Evolutionary conservation across 1,140 invertebrate genomes (phyloP).

Genomic region (Dinoponera quadriceps): DNA sequence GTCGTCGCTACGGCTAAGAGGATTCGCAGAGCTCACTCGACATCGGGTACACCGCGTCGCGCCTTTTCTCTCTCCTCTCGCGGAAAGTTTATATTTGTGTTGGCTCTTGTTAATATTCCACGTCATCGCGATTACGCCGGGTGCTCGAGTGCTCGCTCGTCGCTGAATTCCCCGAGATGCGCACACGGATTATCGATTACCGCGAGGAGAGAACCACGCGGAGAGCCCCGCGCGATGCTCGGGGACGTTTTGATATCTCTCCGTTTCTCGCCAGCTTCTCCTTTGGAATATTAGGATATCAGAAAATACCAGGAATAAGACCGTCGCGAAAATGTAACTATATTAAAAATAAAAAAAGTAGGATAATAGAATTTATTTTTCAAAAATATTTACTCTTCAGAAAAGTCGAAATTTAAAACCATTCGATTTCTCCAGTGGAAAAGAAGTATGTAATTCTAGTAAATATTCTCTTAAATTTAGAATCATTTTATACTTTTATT

Average conservation of each 20-base stretch:
- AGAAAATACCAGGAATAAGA: too few relatives aligned
- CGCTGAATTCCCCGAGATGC: constrained; percentile 1
- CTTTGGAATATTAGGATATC: too few relatives aligned
- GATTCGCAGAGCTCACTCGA: background rate
- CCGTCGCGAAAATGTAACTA: too few relatives aligned
- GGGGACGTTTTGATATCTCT: background rate
- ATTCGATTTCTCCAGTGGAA: too few relatives aligned
- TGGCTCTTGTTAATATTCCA: constrained; percentile 33
- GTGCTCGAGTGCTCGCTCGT: constrained; percentile 2
- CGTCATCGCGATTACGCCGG: background rate
- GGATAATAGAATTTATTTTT: too few relatives aligned
- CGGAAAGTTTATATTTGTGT: background rate
- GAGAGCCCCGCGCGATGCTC: constrained; percentile 1
- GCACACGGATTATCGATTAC: constrained; percentile 16
- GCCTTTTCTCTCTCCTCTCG: background rate
- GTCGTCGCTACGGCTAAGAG: background rate
- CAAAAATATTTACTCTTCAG: too few relatives aligned
- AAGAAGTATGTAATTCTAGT: too few relatives aligned
- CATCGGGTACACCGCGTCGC: background rate
- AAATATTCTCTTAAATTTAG: too few relatives aligned
- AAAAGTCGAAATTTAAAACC: too few relatives aligned
- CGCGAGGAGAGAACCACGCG: background rate
- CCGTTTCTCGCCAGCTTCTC: background rate
- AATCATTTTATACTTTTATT: too few relatives aligned
- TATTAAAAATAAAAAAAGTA: too few relatives aligned